Conservation (phyloP, 2,113 vertebrate species). For the Atlantisia rogersi region DNA sequence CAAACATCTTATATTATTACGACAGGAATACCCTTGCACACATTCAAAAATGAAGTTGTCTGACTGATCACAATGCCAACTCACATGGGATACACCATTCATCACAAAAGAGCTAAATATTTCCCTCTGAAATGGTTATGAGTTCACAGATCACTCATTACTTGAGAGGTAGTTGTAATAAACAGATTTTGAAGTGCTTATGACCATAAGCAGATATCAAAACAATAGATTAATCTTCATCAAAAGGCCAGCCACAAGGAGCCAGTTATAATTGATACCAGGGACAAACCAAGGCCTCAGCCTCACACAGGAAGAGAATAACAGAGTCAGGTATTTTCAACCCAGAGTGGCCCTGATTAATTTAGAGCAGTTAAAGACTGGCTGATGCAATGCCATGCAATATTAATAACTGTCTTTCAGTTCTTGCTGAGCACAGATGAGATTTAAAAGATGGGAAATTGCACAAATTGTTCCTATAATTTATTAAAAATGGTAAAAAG, state of each 20-base stretch:
- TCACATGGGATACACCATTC: not conserved
- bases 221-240: constrained; percentile 40
- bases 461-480: not conserved
- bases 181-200: not conserved
- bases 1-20: not conserved
- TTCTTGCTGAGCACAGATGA: not conserved
- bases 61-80: not conserved
- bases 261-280: constrained; percentile 31
- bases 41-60: not conserved
- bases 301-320: not conserved
- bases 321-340: not conserved
- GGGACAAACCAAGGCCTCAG: not conserved
- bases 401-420: not conserved
- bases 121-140: not conserved
- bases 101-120: not conserved
- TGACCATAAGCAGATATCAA: not conserved
- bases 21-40: not conserved
- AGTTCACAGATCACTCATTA: not conserved
- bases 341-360: not conserved
- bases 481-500: not conserved
- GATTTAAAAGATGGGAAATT: not conserved
- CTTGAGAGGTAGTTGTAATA: not conserved
- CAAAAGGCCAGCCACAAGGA: not conserved
- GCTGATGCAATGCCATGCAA: constrained; percentile 4
- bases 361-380: not conserved